phyloP scores from a whole-genome alignment of 2,888 invertebrate species.

The Andricus curvator region DNA sequence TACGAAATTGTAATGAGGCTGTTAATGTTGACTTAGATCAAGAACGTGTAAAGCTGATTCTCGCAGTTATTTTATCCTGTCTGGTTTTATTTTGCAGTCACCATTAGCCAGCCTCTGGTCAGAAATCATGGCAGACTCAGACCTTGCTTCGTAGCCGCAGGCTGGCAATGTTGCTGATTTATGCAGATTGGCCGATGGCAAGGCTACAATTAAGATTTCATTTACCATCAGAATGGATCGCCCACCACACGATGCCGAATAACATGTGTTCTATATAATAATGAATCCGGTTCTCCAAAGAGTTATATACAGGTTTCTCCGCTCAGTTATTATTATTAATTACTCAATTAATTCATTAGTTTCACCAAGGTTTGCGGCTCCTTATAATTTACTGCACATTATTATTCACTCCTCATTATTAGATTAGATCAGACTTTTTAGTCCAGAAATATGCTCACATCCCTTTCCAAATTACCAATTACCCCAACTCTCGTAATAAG shows the following conservation, averaged over 20 bases:
- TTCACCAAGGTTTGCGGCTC: background rate
- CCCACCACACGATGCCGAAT: constrained; percentile 53
- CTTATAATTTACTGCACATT: background rate
- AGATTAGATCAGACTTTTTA: too few relatives aligned
- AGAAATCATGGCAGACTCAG: constrained; percentile 4
- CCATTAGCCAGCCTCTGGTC: constrained; percentile 42
- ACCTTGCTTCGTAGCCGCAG: constrained; percentile 26
- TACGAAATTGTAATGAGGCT: constrained; percentile 44
- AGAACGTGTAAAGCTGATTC: constrained; percentile 36
- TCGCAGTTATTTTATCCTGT: constrained; percentile 36
- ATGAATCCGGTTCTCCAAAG: constrained; percentile 9
- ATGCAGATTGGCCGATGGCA: constrained; percentile 67
- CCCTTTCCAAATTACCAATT: too few relatives aligned
- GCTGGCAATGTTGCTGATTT: constrained; percentile 58
- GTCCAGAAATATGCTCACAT: too few relatives aligned
- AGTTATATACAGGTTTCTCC: background rate
- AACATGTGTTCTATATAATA: constrained; percentile 54
- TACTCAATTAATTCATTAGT: constrained; percentile 6
- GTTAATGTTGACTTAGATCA: constrained; percentile 51
- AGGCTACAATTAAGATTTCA: constrained; percentile 71
- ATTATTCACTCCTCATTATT: background rate
- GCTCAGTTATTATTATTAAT: background rate
- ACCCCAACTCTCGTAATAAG: too few relatives aligned
- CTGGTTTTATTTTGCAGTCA: constrained; percentile 9
- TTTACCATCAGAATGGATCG: constrained; percentile 64